phyloP scores from a whole-genome alignment of 2,888 invertebrate genomes.

The Andrena marginata region DNA sequence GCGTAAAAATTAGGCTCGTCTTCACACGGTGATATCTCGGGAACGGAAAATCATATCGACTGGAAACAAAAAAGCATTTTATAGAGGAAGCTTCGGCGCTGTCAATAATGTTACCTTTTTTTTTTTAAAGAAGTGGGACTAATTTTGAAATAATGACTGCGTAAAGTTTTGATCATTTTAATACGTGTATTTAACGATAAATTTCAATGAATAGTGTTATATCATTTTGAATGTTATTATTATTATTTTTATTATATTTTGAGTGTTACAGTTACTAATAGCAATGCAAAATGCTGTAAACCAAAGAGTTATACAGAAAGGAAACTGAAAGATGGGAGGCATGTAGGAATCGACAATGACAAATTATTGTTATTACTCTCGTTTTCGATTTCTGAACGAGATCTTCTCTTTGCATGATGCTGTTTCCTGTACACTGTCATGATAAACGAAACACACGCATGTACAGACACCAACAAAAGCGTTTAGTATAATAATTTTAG shows the following conservation, averaged over 20 bases:
- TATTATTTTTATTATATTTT: neutral
- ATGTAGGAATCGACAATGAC: slow-evolving; percentile 10
- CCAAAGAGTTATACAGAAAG: neutral
- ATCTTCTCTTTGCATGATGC: slow-evolving; percentile 62
- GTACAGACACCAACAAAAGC: slow-evolving; percentile 36
- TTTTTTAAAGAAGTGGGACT: neutral
- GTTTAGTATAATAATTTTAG: neutral
- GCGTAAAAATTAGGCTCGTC: neutral
- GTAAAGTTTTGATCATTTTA: neutral
- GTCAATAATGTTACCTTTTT: no score
- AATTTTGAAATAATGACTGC: neutral
- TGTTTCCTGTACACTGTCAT: slow-evolving; percentile 47
- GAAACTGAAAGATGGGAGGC: neutral
- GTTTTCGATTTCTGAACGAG: slow-evolving; percentile 42
- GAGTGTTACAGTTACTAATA: neutral
- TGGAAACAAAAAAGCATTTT: neutral
- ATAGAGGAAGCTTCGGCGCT: neutral
- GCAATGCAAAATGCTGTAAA: neutral
- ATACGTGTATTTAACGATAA: neutral
- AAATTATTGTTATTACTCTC: slow-evolving; percentile 6
- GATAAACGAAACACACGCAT: slow-evolving; percentile 23
- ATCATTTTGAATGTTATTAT: neutral
- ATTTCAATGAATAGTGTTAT: neutral
- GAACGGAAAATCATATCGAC: slow-evolving; percentile 12
- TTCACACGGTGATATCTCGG: slow-evolving; percentile 20